Evolutionary conservation across 2,888 invertebrate genomes (phyloP).

Genomic region (Troides aeacus): DNA sequence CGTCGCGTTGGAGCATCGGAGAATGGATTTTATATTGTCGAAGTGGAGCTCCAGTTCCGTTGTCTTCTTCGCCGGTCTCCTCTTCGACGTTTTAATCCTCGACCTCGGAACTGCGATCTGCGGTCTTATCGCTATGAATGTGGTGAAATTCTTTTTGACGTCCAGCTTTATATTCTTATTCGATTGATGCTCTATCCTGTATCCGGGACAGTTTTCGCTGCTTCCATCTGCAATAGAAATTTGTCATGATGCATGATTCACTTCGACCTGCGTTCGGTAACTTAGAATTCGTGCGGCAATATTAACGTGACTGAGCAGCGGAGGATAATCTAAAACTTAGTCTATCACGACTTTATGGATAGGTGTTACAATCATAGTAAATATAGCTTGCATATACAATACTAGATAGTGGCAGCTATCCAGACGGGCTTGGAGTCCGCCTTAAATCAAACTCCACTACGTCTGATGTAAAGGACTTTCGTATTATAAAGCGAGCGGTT

Average conservation of each 20-base stretch:
- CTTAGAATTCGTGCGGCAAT: not conserved
- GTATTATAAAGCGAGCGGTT: too few relatives aligned
- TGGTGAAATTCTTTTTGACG: slow-evolving; percentile 16
- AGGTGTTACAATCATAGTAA: too few relatives aligned
- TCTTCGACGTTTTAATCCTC: not conserved
- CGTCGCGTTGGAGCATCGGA: slow-evolving; percentile 50
- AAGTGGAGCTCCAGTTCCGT: slow-evolving; percentile 58
- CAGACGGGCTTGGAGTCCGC: too few relatives aligned
- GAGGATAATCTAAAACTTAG: too few relatives aligned
- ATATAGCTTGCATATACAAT: too few relatives aligned
- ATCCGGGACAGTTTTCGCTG: slow-evolving; percentile 1
- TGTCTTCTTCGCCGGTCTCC: not conserved
- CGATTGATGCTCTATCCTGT: not conserved
- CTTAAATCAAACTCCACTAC: too few relatives aligned
- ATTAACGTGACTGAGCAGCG: not conserved
- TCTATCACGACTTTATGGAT: too few relatives aligned
- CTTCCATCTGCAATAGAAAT: slow-evolving; percentile 20
- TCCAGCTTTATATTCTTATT: slow-evolving; percentile 2
- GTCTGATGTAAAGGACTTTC: too few relatives aligned
- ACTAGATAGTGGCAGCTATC: too few relatives aligned
- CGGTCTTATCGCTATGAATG: slow-evolving; percentile 25
- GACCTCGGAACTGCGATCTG: not conserved
- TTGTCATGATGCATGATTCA: not conserved
- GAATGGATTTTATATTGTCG: slow-evolving; percentile 46
- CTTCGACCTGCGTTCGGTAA: not conserved